Base-by-base conservation (phyloP, 2,797 vertebrate species). In the Sylvilagus floridanus region DNA sequence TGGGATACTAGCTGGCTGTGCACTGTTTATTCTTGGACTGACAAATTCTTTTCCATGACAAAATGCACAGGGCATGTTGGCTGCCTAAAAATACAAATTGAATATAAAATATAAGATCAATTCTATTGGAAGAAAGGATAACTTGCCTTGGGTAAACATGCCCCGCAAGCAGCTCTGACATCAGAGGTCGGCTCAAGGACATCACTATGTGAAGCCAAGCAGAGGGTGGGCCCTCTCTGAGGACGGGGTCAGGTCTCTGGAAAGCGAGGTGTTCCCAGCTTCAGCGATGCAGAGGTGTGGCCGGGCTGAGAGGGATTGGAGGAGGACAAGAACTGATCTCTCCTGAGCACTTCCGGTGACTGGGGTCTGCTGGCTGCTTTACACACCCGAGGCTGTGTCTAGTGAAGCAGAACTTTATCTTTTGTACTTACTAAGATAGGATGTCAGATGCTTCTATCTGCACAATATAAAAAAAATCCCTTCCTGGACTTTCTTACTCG, bases 21-120 rank as follows among this genome's bases (percentile, higher is more conserved):
- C 60, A n/a, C 21, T 82, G 52, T 77, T 86, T 57, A 65, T 50
- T 86, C 93, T 66, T 35, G 42, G 37, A 73, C 68, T 72, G 69
- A 50, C 90, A 83, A 81, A 71, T 47, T 42, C 24, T 71, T 88
- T 90, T 90, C 90, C 84, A 86, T 89, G 94, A 82, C 72, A 89
- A 91, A 94, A 63, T 26, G 42, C 69, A 85, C 79, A 47, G 6
- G 72, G 47, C 50, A 42, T 42, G n/a, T 60, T 82, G 63, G 17
- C 30, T 52, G 10, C 16, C 32, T 32, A 42, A 42, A 87, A 57
- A 37, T 42, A 52, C 65, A 76, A 88, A 28, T 57, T 68, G 28
- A 60, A 87, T 72, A 82, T 66, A 90, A 47, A 66, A 69, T 13
- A 10, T 24, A 19, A 68, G 92, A 66, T 68, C 57, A 81, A 73